A percentile compares a stretch with the other conserved stretches of the same genome.
phyloP scores from a whole-genome alignment of 2,797 vertebrate genomes.

The Fratercula arctica region DNA sequence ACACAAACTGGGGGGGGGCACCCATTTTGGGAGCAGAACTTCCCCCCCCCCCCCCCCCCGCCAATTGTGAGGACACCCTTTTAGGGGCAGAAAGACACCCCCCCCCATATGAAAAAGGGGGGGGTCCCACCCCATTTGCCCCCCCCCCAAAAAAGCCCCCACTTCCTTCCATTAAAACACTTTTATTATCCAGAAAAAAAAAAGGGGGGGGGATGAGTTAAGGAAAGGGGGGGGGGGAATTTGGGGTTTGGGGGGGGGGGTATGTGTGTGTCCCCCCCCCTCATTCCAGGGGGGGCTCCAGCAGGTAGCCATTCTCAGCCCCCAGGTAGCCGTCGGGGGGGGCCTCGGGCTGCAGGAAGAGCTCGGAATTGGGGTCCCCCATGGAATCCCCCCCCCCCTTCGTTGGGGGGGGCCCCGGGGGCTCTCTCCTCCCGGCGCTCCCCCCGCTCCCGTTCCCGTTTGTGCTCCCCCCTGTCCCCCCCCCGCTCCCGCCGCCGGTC shows the following conservation, averaged over 20 bases:
- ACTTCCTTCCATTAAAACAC: no score
- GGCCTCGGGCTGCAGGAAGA: background rate
- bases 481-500: background rate
- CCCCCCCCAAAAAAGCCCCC: no score
- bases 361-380: background rate
- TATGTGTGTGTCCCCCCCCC: background rate
- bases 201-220: no score
- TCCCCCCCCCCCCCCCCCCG: no score
- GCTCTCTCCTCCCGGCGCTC: background rate
- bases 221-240: background rate
- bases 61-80: no score
- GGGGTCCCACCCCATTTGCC: no score
- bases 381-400: background rate
- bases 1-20: no score
- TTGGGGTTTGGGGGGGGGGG: background rate
- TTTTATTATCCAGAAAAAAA: no score
- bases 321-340: background rate
- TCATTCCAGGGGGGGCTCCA: background rate
- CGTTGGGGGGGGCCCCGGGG: background rate
- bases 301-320: background rate
- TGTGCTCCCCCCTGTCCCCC: background rate
- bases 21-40: no score
- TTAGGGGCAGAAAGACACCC: no score
- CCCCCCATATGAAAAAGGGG: no score
- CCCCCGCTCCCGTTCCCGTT: background rate